A percentile compares a stretch with the other conserved stretches of the same genome.
These are phyloP conservation scores for Merops nubicus DNA, from an alignment of 2,113 vertebrate species.

Conservation along the genomic window DNA sequence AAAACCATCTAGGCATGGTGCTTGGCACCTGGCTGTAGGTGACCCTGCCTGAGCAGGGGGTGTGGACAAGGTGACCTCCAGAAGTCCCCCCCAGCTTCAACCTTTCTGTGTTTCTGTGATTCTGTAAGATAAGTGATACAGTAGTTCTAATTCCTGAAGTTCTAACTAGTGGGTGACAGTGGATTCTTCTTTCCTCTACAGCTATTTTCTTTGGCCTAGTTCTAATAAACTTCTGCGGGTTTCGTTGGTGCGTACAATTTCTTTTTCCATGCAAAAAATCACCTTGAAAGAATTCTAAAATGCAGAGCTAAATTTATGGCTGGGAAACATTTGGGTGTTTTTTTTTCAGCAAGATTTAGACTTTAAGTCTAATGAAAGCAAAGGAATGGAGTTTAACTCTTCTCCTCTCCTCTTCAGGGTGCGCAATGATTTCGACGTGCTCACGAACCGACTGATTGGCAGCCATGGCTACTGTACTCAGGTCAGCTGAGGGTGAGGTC, in stretches of 20 bases:
- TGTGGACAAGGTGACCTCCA: background rate
- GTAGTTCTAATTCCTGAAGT: background rate
- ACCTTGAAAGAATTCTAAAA: background rate
- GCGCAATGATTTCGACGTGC: constrained; percentile 89
- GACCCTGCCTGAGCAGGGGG: background rate
- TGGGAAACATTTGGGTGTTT: background rate
- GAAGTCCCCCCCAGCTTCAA: background rate
- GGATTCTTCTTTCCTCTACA: background rate
- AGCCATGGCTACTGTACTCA: constrained; percentile 95
- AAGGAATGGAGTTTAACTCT: background rate
- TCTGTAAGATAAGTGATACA: background rate
- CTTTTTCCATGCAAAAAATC: background rate
- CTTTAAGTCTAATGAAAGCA: background rate
- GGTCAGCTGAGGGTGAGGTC: constrained; percentile 56
- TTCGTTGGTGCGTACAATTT: background rate
- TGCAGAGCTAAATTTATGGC: rapidly evolving
- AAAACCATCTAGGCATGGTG: background rate
- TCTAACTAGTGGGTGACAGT: background rate
- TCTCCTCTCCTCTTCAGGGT: constrained; percentile 74
- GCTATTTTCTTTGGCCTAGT: background rate
- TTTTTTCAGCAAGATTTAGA: background rate
- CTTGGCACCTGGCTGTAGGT: background rate
- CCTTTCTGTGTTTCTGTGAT: background rate
- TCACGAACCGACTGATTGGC: constrained; percentile 85
- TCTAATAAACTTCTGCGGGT: background rate